Evolutionary conservation across 2,797 vertebrate species (phyloP).

Genomic region (Lates japonicus): DNA sequence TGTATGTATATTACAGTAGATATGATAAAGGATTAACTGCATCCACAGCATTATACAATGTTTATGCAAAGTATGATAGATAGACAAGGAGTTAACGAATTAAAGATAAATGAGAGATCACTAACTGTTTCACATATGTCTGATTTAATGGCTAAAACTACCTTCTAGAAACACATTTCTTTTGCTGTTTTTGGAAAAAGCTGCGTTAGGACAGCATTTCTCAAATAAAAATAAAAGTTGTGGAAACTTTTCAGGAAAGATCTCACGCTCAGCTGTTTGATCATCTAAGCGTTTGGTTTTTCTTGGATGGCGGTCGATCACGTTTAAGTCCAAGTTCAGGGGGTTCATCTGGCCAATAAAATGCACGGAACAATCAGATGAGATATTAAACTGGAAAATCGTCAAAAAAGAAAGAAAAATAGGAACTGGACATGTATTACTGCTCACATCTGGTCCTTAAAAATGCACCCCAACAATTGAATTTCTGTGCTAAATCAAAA

Average conservation of each 20-base stretch:
- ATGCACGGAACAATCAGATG: background rate
- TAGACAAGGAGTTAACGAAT: background rate
- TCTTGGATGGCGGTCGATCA: background rate
- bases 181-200: slow-evolving; percentile 4
- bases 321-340: background rate
- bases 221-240: background rate
- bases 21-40: background rate
- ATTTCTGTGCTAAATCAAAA: background rate
- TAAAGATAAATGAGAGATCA: background rate
- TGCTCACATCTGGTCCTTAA: background rate
- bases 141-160: no score
- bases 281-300: background rate
- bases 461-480: background rate
- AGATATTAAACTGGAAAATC: no score
- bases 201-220: background rate
- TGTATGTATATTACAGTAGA: no score
- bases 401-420: background rate
- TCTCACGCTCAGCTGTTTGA: background rate
- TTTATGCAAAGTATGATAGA: no score
- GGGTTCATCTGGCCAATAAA: background rate
- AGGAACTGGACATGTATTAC: background rate
- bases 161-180: background rate
- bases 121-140: background rate
- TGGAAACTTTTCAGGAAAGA: background rate
- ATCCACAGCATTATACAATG: no score